These are phyloP conservation scores for Caenorhabditis imperialis DNA, from an alignment of 2,888 invertebrate genomes.

Conservation along the genomic window DNA sequence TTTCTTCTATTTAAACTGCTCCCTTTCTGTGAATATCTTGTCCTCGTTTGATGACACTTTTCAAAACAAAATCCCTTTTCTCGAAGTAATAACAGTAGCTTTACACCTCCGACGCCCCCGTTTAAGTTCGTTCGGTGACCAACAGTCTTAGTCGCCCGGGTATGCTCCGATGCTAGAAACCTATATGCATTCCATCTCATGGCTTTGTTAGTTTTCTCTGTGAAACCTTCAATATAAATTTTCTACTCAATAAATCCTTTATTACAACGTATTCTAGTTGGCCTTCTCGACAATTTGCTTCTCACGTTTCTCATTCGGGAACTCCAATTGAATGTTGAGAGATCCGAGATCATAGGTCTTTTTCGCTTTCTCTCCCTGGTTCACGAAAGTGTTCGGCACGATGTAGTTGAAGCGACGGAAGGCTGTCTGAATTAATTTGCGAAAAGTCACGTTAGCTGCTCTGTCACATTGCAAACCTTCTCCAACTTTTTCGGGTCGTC, in stretches of 20 bases:
- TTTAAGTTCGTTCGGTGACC: conserved; percentile 37
- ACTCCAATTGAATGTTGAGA: conserved; percentile 65
- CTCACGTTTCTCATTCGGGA: conserved; percentile 64
- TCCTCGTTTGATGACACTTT: conserved; percentile 12
- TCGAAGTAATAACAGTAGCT: conserved; percentile 23
- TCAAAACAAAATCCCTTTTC: not conserved
- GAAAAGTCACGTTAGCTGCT: not conserved
- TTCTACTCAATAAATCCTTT: conserved; percentile 22
- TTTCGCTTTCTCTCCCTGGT: conserved; percentile 65
- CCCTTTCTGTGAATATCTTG: conserved; percentile 48
- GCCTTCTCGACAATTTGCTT: conserved; percentile 56
- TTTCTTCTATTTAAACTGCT: conserved; percentile 10
- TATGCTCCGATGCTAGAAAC: conserved; percentile 36
- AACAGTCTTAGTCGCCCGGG: conserved; percentile 50
- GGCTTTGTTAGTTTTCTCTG: conserved; percentile 16
- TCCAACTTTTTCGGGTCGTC: conserved; percentile 62
- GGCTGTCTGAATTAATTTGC: conserved; percentile 62
- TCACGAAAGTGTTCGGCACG: conserved; percentile 59
- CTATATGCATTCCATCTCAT: conserved; percentile 29
- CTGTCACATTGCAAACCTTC: too few species aligned
- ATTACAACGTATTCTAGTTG: conserved; percentile 3
- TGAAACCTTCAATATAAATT: too few species aligned
- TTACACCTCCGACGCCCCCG: conserved; percentile 20
- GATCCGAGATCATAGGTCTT: conserved; percentile 65
- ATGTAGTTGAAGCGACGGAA: conserved; percentile 65